phyloP scores from a whole-genome alignment of 2,797 vertebrate species.

The Gymnoscopelus braueri region DNA sequence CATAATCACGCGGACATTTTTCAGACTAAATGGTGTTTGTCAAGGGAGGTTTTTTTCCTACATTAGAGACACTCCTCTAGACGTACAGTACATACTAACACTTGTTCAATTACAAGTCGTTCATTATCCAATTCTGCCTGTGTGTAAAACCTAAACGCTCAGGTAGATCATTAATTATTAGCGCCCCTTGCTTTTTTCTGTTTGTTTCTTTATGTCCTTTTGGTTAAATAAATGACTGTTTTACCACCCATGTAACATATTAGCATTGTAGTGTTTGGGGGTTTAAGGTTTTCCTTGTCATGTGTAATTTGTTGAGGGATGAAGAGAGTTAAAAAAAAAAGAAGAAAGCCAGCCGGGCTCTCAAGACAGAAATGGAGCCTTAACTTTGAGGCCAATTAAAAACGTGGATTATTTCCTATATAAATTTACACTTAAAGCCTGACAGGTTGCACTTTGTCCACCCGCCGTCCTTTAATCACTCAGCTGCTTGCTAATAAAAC shows the following conservation, averaged over 20 bases:
- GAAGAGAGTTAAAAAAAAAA: slow-evolving; percentile 36
- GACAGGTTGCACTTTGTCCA: slow-evolving; percentile 71
- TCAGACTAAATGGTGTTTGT: slow-evolving; percentile 80
- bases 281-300: slow-evolving; percentile 53
- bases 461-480: slow-evolving; percentile 72
- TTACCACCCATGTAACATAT: slow-evolving; percentile 42
- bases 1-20: slow-evolving; percentile 78
- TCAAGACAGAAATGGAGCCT: slow-evolving; percentile 38
- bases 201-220: slow-evolving; percentile 53
- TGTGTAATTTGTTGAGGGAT: slow-evolving; percentile 51
- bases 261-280: slow-evolving; percentile 38
- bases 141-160: slow-evolving; percentile 54
- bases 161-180: slow-evolving; percentile 65
- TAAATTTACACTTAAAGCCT: slow-evolving; percentile 67
- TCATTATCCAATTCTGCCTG: slow-evolving; percentile 68
- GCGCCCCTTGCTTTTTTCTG: slow-evolving; percentile 39
- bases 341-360: slow-evolving; percentile 1
- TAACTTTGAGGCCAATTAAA: slow-evolving; percentile 63
- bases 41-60: slow-evolving; percentile 71
- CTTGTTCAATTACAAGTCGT: slow-evolving; percentile 74
- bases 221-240: slow-evolving; percentile 50
- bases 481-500: slow-evolving; percentile 76
- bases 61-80: slow-evolving; percentile 67
- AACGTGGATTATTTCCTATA: slow-evolving; percentile 64
- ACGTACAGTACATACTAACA: slow-evolving; percentile 65